phyloP scores from a whole-genome alignment of 2,888 invertebrate species.

The Deilephila elpenor region DNA sequence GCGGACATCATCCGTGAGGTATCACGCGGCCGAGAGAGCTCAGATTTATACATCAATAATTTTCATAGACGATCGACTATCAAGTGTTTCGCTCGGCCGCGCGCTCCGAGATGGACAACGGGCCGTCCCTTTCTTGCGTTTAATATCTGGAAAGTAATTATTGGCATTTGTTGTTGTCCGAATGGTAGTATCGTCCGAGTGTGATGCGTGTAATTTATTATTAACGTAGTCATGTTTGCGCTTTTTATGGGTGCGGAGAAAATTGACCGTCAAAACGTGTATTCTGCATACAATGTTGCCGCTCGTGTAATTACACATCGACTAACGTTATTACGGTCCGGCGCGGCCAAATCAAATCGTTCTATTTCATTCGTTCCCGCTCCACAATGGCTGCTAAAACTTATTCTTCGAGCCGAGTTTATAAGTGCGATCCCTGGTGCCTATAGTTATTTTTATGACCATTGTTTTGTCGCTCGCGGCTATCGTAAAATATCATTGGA shows the following conservation, averaged over 20 bases:
- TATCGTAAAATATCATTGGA: conserved; percentile 78
- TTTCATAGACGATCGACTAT: conserved; percentile 33
- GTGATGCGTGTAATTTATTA: conserved; percentile 72
- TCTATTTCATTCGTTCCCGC: conserved; percentile 34
- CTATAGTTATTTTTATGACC: conserved; percentile 74
- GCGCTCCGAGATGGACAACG: neutral
- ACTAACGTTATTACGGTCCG: conserved; percentile 39
- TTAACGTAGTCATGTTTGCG: conserved; percentile 68
- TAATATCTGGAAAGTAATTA: conserved; percentile 65
- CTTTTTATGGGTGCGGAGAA: conserved; percentile 68
- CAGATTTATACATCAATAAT: conserved; percentile 26
- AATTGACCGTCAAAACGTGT: conserved; percentile 65
- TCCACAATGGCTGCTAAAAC: conserved; percentile 7
- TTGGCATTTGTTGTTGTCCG: conserved; percentile 66
- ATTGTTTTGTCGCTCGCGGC: conserved; percentile 76
- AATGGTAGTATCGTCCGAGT: conserved; percentile 63
- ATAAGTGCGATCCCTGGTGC: conserved; percentile 49
- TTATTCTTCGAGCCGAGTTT: conserved; percentile 33
- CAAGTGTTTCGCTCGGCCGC: neutral
- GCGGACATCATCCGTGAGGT: conserved; percentile 42
- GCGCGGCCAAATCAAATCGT: conserved; percentile 44
- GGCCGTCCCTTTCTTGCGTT: conserved; percentile 15
- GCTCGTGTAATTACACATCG: conserved; percentile 54
- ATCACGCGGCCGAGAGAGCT: conserved; percentile 26
- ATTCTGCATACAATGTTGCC: conserved; percentile 62